Base-by-base conservation (phyloP, 2,797 vertebrate species). In the Oreonectes daqikongensis region DNA sequence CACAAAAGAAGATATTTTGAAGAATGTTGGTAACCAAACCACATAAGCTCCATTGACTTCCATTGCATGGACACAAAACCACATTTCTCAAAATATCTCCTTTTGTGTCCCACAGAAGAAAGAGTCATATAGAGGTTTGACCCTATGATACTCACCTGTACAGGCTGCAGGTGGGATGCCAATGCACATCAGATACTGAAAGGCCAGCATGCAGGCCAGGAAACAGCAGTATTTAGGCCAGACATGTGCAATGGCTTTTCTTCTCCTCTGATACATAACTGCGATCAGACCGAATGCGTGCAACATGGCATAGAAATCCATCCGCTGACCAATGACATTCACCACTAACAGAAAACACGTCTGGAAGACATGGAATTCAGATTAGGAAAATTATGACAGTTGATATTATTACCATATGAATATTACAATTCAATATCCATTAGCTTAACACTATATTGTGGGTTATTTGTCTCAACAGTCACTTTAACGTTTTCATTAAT, bases 191-290 rank as follows among this genome's bases (percentile, higher is more conserved):
- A 97, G 87, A 69, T 98, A 98, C 86, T 98, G 96, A 78, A 97
- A 94, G 44, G 91, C 94, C 75, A 98, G 86, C 88, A 96, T 90
- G 46, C 93, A 95, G 0, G 95, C 94, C 83, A 98, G 89, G 86
- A 97, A 97, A 87, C 94, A 96, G 87, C 96, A 98, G 85, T 98
- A 98, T 85, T 93, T 95, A 1, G 94, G 94, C 96, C 96, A 98
- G 78, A 95, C 87, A 40, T 90, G 87, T 0, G 95, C 93, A 0
- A 98, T 97, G 72, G 93, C 91, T 89, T 96, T 96, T 83, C 96
- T 94, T 87, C 94, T 90, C 3, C 96, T 94, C 72, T 92, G 91
- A 83, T 94, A 97, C 65, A 98, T 83, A 69, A 98, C 91, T 1
- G 85, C 88, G 17, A 98, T 94, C 75, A 98, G 89, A 83, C 94